Evolutionary conservation across 1,140 invertebrate genomes (phyloP), one percentile per base, ranked within the genome.

Genomic region (Penaeus vannamei): DNA sequence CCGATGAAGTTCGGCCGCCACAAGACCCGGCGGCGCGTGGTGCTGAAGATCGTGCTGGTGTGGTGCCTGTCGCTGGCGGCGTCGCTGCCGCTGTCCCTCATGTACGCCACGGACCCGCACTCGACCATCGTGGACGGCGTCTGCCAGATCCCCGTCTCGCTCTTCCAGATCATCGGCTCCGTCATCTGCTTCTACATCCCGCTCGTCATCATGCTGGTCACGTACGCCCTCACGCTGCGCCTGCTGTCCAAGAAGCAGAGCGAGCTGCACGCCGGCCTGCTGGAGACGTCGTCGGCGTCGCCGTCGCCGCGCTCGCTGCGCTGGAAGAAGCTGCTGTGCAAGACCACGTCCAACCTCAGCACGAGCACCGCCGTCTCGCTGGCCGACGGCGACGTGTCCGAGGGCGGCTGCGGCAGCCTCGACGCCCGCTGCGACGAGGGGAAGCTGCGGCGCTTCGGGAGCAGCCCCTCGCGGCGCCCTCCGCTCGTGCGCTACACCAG

Each of bases 161-260:
- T 97, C 5, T 98, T 98, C 94, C 97, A 98, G 93, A 95, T 98
- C 87, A 97, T 98, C 91, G 98, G 97, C 23, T 98, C 97, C 64
- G 96, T 99, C 91, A 95, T 98, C 91, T 98, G 97, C 91, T 99
- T 99, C 93, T 98, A 98, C 94, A 97, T 99, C 90, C 98, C 98
- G 5, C 94, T 99, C 64, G 94, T 96, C 17, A 97, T 99, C 77
- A 99, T 99, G 98, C 94, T 98, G 92, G 94, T 98, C 60, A 98
- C 98, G 3, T 99, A 99, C 92, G 96, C 97, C 7, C 94, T 98
- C 82, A 99, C 98, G 0, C 97, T 98, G 2, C 94, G 96, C 83
- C 94, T 98, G 8, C 93, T 98, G 91, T 96, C 96, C 26, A 93
- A 95, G 77, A 96, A 97, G 92, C 94, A 95, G 89, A 96, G 96